Evolutionary conservation across 2,113 vertebrate genomes (phyloP).

Genomic region (Sander lucioperca): DNA sequence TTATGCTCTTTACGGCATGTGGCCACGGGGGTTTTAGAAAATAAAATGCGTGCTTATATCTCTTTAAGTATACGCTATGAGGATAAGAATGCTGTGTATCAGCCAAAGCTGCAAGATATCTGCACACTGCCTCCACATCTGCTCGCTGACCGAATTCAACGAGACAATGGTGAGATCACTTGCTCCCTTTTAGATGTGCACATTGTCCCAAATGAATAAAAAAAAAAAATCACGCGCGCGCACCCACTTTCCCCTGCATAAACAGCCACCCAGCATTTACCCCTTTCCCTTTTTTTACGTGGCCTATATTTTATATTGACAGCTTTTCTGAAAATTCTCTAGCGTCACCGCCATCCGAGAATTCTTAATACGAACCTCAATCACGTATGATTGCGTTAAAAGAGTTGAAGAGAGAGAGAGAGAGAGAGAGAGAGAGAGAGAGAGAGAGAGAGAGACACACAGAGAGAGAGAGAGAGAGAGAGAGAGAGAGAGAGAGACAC

Average conservation of each 20-base stretch:
- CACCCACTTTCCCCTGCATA: background rate
- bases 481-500: slow-evolving; percentile 53
- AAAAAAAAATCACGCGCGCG: no score
- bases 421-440: slow-evolving; percentile 48
- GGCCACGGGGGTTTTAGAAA: slow-evolving; percentile 10
- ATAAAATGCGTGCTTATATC: background rate
- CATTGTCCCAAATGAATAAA: background rate
- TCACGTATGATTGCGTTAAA: slow-evolving; percentile 96
- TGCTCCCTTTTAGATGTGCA: background rate
- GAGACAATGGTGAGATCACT: slow-evolving; percentile 18
- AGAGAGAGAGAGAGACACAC: slow-evolving; percentile 29
- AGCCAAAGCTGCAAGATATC: slow-evolving; percentile 23
- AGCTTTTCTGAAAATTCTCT: slow-evolving; percentile 6
- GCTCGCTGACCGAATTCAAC: slow-evolving; percentile 22
- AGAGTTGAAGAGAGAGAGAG: slow-evolving; percentile 54
- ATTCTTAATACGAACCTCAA: slow-evolving; percentile 91
- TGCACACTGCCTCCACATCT: background rate
- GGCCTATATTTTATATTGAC: slow-evolving; percentile 1
- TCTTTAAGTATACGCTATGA: slow-evolving; percentile 9
- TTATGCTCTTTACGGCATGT: slow-evolving; percentile 15
- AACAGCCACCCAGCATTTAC: background rate
- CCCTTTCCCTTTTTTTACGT: background rate
- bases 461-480: slow-evolving; percentile 24
- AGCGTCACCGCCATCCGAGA: slow-evolving; percentile 67
- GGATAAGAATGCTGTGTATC: background rate